phyloP scores from a whole-genome alignment of 2,888 invertebrate species.

The Xylota sylvarum region DNA sequence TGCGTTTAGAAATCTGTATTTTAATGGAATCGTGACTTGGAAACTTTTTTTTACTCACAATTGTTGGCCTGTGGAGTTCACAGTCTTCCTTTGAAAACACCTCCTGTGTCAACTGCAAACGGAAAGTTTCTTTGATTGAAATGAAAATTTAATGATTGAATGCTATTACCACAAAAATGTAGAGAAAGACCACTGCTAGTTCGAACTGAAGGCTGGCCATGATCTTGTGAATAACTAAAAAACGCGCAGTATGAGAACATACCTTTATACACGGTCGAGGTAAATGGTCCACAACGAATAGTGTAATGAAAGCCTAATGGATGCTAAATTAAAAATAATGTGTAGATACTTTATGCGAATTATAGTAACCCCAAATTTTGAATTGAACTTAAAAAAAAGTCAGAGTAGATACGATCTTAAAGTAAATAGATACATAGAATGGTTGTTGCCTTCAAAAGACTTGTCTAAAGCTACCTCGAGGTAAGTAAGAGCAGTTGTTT shows the following conservation, averaged over 20 bases:
- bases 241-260: neutral
- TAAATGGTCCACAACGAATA: conserved; percentile 7
- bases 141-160: neutral
- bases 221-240: conserved; percentile 11
- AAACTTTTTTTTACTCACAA: conserved; percentile 74
- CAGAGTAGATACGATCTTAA: too few species aligned
- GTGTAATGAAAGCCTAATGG: neutral
- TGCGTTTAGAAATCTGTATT: conserved; percentile 15
- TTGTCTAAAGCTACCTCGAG: too few species aligned
- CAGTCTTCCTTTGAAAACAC: conserved; percentile 77
- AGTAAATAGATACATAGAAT: too few species aligned
- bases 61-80: conserved; percentile 78
- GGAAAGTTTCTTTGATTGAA: neutral
- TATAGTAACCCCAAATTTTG: neutral
- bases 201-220: conserved; percentile 16
- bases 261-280: conserved; percentile 12
- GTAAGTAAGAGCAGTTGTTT: too few species aligned
- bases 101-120: conserved; percentile 3
- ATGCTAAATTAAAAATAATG: neutral
- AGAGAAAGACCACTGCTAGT: neutral
- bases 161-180: conserved; percentile 4
- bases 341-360: neutral
- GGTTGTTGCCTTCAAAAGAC: too few species aligned
- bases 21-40: neutral
- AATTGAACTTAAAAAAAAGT: neutral